phyloP scores from a whole-genome alignment of 2,797 vertebrate species.

The Artibeus jamaicensis region DNA sequence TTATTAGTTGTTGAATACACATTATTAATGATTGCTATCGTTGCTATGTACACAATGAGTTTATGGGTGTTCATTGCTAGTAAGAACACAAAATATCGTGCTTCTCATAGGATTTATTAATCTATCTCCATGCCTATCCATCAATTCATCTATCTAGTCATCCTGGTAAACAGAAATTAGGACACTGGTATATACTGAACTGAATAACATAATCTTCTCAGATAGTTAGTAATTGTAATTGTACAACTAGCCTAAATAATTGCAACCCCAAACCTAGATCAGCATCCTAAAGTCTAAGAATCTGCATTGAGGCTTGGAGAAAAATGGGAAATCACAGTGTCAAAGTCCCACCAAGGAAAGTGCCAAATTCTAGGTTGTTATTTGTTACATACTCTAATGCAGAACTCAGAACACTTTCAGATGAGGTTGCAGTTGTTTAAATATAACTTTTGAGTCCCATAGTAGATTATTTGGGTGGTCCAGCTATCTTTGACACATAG shows the following conservation, averaged over 20 bases:
- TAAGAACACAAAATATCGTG: background rate
- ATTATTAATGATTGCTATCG: background rate
- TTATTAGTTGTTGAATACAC: background rate
- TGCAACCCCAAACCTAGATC: background rate
- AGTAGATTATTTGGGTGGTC: background rate
- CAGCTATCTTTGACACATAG: background rate
- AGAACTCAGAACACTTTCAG: conserved; percentile 27
- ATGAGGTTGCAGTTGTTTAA: conserved; percentile 26
- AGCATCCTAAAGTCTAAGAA: background rate
- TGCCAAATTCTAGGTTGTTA: background rate
- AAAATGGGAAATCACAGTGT: background rate
- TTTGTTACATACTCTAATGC: background rate
- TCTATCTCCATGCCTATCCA: background rate
- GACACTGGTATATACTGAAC: background rate
- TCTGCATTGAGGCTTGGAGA: background rate
- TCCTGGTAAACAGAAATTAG: background rate
- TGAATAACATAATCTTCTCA: background rate
- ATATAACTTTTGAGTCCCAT: background rate
- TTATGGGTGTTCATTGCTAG: background rate
- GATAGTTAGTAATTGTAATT: background rate
- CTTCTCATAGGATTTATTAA: background rate
- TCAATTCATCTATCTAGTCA: background rate
- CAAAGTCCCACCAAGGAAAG: background rate
- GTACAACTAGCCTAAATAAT: background rate
- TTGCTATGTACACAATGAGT: background rate